Percentiles rank a stretch among this genome's conserved stretches.
phyloP scores from a whole-genome alignment of 2,797 vertebrate genomes.

The Anguilla obscura region DNA sequence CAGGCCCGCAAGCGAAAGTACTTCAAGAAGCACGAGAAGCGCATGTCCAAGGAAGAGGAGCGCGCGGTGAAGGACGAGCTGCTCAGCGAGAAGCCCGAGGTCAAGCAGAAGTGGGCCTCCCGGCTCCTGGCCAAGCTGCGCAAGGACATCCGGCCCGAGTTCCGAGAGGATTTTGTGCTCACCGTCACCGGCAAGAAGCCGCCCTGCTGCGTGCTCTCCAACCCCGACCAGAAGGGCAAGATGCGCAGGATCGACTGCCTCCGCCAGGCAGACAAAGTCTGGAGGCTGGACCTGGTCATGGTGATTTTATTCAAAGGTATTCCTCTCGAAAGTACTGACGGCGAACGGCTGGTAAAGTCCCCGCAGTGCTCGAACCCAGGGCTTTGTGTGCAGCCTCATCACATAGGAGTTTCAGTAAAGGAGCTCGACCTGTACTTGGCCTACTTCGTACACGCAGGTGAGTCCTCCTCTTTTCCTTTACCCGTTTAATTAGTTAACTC shows the following conservation, averaged over 20 bases:
- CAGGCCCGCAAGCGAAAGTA: slow-evolving; percentile 99
- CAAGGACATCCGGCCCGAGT: slow-evolving; percentile 98
- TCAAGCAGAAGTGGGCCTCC: slow-evolving; percentile 99
- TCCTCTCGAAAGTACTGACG: slow-evolving; percentile 98
- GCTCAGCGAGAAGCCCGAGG: slow-evolving; percentile 95
- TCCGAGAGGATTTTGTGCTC: slow-evolving; percentile 98
- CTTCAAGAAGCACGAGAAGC: slow-evolving; percentile 99
- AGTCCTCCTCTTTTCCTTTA: slow-evolving; percentile 61
- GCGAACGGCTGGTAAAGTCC: slow-evolving; percentile 96
- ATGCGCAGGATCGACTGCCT: slow-evolving; percentile 98
- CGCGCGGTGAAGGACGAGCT: slow-evolving; percentile 97
- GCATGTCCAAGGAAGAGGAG: slow-evolving; percentile 99
- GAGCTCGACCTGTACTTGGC: slow-evolving; percentile 99
- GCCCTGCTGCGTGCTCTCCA: slow-evolving; percentile 96
- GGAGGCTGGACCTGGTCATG: slow-evolving; percentile 99
- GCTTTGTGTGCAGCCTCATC: slow-evolving; percentile 97
- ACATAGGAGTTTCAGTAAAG: slow-evolving; percentile 99
- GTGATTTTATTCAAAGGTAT: slow-evolving; percentile 99
- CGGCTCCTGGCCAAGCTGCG: slow-evolving; percentile 96
- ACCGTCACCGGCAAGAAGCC: slow-evolving; percentile 97
- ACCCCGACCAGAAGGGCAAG: slow-evolving; percentile 99
- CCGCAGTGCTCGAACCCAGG: slow-evolving; percentile 95
- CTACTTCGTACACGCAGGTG: slow-evolving; percentile 97
- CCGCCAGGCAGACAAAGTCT: slow-evolving; percentile 98
- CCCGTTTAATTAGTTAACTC: neutral